Conservation (phyloP, 2,888 invertebrate species). For the Cenopis cana region DNA sequence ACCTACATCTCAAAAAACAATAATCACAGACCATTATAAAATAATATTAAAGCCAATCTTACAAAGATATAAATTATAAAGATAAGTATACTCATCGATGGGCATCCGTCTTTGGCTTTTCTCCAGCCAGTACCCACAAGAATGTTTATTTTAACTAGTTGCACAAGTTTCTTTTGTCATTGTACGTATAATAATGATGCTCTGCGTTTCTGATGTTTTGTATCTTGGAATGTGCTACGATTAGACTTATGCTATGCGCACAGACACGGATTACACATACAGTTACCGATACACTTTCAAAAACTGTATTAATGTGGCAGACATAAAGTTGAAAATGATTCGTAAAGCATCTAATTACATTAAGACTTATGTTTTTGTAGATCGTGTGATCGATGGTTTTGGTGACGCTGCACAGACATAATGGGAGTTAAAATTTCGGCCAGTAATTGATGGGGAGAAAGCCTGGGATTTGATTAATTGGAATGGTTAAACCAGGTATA, state of each 20-base stretch:
- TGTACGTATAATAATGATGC: constrained; percentile 82
- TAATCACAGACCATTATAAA: too few relatives aligned
- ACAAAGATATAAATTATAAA: neutral
- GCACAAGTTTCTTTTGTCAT: constrained; percentile 83
- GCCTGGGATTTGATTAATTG: constrained; percentile 44
- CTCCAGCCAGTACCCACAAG: constrained; percentile 64
- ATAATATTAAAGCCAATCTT: neutral
- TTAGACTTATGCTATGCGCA: constrained; percentile 58
- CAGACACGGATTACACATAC: constrained; percentile 37
- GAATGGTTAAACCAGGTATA: constrained; percentile 25
- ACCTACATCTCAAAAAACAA: too few relatives aligned
- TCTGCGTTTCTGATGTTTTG: constrained; percentile 77
- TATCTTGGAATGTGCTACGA: constrained; percentile 75
- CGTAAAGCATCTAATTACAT: constrained; percentile 37
- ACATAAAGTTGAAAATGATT: constrained; percentile 35
- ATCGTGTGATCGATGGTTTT: constrained; percentile 47
- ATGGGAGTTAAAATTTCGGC: constrained; percentile 45
- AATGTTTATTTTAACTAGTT: constrained; percentile 76
- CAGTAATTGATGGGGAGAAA: constrained; percentile 47
- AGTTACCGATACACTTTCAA: constrained; percentile 38
- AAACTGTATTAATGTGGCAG: constrained; percentile 21
- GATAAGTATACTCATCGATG: too few relatives aligned
- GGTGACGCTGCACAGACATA: constrained; percentile 44
- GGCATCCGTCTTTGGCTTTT: constrained; percentile 44
- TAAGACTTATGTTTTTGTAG: constrained; percentile 36